Evolutionary conservation across 53 echinoderm and acorn worm genomes (phyloP).

Genomic region (Astropecten irregularis): DNA sequence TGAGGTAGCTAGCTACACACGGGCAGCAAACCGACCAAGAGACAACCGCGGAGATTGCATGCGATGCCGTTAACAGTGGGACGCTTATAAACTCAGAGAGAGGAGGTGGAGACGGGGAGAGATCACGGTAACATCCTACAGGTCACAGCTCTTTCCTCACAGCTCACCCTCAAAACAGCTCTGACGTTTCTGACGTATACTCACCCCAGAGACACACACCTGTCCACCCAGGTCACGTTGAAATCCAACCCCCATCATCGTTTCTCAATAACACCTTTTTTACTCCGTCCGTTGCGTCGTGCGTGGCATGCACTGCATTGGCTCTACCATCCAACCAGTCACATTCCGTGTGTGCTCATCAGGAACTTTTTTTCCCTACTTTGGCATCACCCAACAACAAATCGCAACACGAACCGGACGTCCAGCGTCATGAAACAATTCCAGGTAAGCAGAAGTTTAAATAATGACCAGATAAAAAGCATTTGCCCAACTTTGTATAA

Average conservation of each 20-base stretch:
- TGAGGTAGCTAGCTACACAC: too few species aligned
- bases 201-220: conserved; percentile 13
- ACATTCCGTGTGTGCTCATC: neutral
- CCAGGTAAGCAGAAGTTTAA: conserved; percentile 25
- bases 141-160: too few species aligned
- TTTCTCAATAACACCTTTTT: conserved; percentile 29
- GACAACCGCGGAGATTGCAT: too few species aligned
- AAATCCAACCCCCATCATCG: neutral
- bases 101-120: neutral
- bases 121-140: conserved; percentile 2
- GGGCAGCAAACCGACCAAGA: too few species aligned
- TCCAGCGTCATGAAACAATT: conserved; percentile 17
- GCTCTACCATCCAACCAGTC: neutral
- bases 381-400: too few species aligned
- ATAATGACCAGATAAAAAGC: neutral
- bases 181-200: too few species aligned
- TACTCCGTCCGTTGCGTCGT: too few species aligned
- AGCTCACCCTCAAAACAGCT: conserved; percentile 31
- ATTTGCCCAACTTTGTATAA: too few species aligned
- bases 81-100: too few species aligned
- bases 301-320: too few species aligned
- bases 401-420: neutral
- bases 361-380: neutral
- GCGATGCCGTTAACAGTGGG: too few species aligned
- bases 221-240: conserved; percentile 3